A percentile compares a stretch with the other conserved stretches of the same genome.
Evolutionary conservation across 2,888 invertebrate genomes (phyloP).

Genomic region (Eilema sororculum): DNA sequence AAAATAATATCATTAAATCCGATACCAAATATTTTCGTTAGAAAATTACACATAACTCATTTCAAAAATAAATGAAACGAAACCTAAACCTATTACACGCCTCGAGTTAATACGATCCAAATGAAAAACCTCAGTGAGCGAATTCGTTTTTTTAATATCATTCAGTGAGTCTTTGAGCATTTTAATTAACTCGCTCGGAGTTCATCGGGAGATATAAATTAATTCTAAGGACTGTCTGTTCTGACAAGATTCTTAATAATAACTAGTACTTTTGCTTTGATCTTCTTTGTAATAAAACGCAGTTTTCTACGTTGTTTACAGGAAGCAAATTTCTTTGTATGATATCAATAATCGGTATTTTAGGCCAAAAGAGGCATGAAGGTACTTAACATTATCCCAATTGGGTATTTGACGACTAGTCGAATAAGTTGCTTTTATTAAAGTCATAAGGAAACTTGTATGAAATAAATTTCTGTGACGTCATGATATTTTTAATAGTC

Average conservation of each 20-base stretch:
- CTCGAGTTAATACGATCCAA: constrained; percentile 1
- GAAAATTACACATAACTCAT: background rate
- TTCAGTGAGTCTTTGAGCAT: constrained; percentile 17
- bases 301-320: background rate
- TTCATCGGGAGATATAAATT: constrained; percentile 17
- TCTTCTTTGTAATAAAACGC: background rate
- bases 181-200: constrained; percentile 22
- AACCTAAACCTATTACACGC: constrained; percentile 7
- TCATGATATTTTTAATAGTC: too few relatives aligned
- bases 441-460: too few relatives aligned
- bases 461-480: too few relatives aligned
- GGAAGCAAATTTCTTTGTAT: background rate
- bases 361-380: too few relatives aligned
- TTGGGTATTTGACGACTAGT: too few relatives aligned
- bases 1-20: background rate
- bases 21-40: background rate
- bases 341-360: too few relatives aligned
- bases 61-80: background rate
- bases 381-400: too few relatives aligned
- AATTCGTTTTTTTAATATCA: constrained; percentile 15
- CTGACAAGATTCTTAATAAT: constrained; percentile 10
- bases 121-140: constrained; percentile 7
- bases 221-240: constrained; percentile 9
- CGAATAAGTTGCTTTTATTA: too few relatives aligned
- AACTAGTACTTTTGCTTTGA: background rate